phyloP scores from a whole-genome alignment of 2,888 invertebrate genomes.

The Anthoptus insignis region DNA sequence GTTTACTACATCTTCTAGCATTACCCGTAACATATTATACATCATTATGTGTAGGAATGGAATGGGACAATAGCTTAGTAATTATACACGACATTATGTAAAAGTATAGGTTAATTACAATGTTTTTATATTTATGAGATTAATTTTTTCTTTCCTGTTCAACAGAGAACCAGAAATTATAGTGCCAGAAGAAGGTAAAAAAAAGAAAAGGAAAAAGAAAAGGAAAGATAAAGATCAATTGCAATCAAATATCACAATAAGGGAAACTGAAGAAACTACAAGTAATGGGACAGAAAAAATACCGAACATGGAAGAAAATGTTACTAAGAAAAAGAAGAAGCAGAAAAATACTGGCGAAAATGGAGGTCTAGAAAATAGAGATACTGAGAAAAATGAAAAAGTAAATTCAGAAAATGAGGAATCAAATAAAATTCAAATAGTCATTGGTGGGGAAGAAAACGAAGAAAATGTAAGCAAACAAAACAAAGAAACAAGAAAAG shows the following conservation, averaged over 20 bases:
- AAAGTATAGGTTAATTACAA: too few relatives aligned
- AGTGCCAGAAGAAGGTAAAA: slow-evolving; percentile 64
- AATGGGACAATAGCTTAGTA: too few relatives aligned
- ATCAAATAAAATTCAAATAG: slow-evolving; percentile 21
- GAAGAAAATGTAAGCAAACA: not conserved
- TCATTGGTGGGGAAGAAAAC: slow-evolving; percentile 9
- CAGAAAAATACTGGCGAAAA: slow-evolving; percentile 25
- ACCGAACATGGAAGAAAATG: slow-evolving; percentile 28
- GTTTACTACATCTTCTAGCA: too few relatives aligned
- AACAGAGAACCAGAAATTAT: slow-evolving; percentile 73
- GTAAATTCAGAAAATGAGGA: slow-evolving; percentile 42
- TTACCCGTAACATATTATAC: too few relatives aligned
- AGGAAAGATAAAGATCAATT: slow-evolving; percentile 58
- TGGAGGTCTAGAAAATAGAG: slow-evolving; percentile 3
- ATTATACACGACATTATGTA: too few relatives aligned
- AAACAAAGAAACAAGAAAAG: slow-evolving; percentile 21
- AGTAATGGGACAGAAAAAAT: slow-evolving; percentile 42
- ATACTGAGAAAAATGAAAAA: slow-evolving; percentile 33
- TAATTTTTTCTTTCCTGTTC: slow-evolving; percentile 37
- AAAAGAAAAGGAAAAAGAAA: slow-evolving; percentile 76
- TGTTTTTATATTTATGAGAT: too few relatives aligned
- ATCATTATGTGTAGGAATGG: too few relatives aligned
- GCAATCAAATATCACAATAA: slow-evolving; percentile 22
- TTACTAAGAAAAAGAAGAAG: slow-evolving; percentile 48
- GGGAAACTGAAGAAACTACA: slow-evolving; percentile 39